Base-by-base conservation (phyloP, 2,888 invertebrate species). In the Drosophila robusta region DNA sequence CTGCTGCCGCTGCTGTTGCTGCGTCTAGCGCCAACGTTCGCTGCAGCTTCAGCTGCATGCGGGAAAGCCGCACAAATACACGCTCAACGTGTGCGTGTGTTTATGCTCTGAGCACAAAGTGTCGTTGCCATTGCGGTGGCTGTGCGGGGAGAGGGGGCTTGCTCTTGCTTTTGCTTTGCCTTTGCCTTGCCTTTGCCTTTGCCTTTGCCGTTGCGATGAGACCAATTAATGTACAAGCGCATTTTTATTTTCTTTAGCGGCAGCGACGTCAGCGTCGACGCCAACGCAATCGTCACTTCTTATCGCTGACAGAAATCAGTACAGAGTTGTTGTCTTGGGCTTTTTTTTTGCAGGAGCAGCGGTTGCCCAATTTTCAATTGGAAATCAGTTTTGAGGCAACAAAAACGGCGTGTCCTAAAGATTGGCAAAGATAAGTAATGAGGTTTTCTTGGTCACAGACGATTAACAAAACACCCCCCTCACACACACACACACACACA, bases 161-260 rank as follows among this genome's bases (percentile, higher is more conserved):
- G 55, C 42, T 34, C 22, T 39, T 58, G 47, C 36, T 16, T 8
- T 26, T 50, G 42, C 44, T 22, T 18, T 26, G 26, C 26, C 4
- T 42, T 14, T 57, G 49, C 18, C 3, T 18, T 22, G 11, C 42
- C 41, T 38, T 38, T 34, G 24, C 52, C 34, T n/a, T 16, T 34
- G 39, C 24, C 32, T 18, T 18, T 18, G n/a, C n/a, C n/a, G 46
- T 16, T 72, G 34, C 55, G 36, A 50, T 65, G 63, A 75, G 78
- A 79, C 62, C 83, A 85, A 78, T 85, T 84, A 78, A 80, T 51
- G 47, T 51, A 65, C 64, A 76, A 85, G 70, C 76, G 83, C 83
- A 75, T 65, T 75, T 85, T 62, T 44, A 54, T 66, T 80, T 61
- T 22, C 18, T 38, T 39, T 36, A 29, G 12, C 51, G 29, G 34